Evolutionary conservation across 2,888 invertebrate genomes (phyloP), one percentile per base, ranked within the genome.

Genomic region (Electrophaes corylata): DNA sequence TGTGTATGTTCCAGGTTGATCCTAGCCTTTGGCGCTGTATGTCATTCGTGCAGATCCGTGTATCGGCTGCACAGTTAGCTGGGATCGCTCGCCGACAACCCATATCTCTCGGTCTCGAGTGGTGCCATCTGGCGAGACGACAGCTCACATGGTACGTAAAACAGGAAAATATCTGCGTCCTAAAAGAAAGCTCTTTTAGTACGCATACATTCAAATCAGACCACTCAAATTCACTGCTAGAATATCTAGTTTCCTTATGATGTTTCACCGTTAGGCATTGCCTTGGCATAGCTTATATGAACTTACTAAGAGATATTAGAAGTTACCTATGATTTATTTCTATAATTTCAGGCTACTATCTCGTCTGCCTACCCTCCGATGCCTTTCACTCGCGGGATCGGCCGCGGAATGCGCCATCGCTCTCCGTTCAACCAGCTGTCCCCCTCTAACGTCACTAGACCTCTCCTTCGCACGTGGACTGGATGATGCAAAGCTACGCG

Each of bases 21-120:
- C 96, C 97, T 2, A 92, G 92, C 20, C 88, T 98, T 45, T 98
- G 98, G 98, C 94, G 94, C 72, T 93, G 91, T 54, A 95, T 98
- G 94, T 96, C 97, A 77, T 95, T 98, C 79, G 95, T 96, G 1
- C 95, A 95, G 73, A 94, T 94, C 61, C 94, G 95, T 68, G 92
- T 96, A 53, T 94, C 95, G 0, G 95, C 95, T 1, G 93, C 94
- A 1, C 94, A 96, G 72, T 80, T 98, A 54, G 94, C 95, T 14
- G 97, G 97, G 6, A 96, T 98, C 65, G 97, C 97, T 31, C 94
- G 98, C 4, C 93, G 98, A 0, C 98, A 98, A 81, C 98, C 98
- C 0, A 94, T 95, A 65, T 93, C 93, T 50, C 92, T 98, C n/a
- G 94, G 95, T 19, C 92, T 98, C 40, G 96, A 97, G 84, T 98